Evolutionary conservation across 2,888 invertebrate genomes (phyloP).

Genomic region (Nemapogon koenigi): DNA sequence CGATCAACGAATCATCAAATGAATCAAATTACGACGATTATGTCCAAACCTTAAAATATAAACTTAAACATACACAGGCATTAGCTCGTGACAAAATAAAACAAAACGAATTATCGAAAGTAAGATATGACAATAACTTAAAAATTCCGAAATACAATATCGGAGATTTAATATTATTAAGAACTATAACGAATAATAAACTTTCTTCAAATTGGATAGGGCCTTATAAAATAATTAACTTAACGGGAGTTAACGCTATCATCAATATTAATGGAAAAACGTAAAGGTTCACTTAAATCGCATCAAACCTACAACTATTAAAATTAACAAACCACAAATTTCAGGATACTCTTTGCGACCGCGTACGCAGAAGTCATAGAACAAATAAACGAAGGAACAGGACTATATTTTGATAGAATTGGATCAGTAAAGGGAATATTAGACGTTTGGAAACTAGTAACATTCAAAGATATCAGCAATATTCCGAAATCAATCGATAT

Average conservation of each 20-base stretch:
- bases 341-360: neutral
- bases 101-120: conserved; percentile 19
- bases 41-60: conserved; percentile 17
- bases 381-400: conserved; percentile 9
- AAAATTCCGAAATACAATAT: conserved; percentile 12
- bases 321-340: neutral
- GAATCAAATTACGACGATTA: conserved; percentile 19
- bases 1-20: conserved; percentile 15
- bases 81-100: conserved; percentile 17
- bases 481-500: conserved; percentile 7
- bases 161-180: conserved; percentile 15
- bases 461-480: conserved; percentile 11
- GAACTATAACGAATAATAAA: conserved; percentile 12
- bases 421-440: conserved; percentile 10
- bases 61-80: conserved; percentile 16
- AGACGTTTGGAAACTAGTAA: conserved; percentile 12
- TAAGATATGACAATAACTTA: conserved; percentile 10
- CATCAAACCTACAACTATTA: conserved; percentile 9
- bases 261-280: conserved; percentile 14
- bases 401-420: conserved; percentile 13
- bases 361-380: neutral
- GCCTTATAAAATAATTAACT: conserved; percentile 15
- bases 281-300: conserved; percentile 14
- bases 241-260: conserved; percentile 13
- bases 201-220: conserved; percentile 13